phyloP scores from a whole-genome alignment of 1,140 invertebrate genomes.

The Macrobrachium rosenbergii region DNA sequence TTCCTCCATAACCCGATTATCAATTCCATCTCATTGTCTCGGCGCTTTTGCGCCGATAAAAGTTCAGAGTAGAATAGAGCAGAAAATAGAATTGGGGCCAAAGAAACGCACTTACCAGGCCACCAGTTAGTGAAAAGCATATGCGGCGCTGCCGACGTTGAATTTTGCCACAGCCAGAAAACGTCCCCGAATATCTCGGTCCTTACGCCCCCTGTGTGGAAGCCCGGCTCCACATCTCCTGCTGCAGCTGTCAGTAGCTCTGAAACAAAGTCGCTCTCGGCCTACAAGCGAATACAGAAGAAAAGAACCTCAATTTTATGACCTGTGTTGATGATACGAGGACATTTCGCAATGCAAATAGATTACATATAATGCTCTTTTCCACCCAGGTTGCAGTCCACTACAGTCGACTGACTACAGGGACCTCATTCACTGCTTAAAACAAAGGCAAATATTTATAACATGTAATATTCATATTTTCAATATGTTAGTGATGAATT shows the following conservation, averaged over 20 bases:
- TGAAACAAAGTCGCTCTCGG: slow-evolving; percentile 77
- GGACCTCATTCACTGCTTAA: too few species aligned
- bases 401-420: neutral
- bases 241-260: slow-evolving; percentile 72
- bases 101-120: slow-evolving; percentile 68
- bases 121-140: slow-evolving; percentile 71
- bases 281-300: slow-evolving; percentile 67
- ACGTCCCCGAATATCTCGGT: slow-evolving; percentile 71
- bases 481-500: too few species aligned
- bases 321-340: neutral
- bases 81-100: too few species aligned
- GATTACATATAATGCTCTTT: too few species aligned
- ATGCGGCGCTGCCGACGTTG: slow-evolving; percentile 58
- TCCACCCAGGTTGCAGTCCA: neutral
- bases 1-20: too few species aligned
- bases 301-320: neutral
- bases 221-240: slow-evolving; percentile 68
- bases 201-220: slow-evolving; percentile 75
- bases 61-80: too few species aligned
- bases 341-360: too few species aligned
- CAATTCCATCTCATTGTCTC: too few species aligned
- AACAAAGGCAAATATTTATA: too few species aligned
- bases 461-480: too few species aligned
- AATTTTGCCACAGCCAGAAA: slow-evolving; percentile 75
- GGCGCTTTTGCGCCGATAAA: too few species aligned